Base-by-base conservation (phyloP, 2,797 vertebrate species). In the Chiloscyllium punctatum region DNA sequence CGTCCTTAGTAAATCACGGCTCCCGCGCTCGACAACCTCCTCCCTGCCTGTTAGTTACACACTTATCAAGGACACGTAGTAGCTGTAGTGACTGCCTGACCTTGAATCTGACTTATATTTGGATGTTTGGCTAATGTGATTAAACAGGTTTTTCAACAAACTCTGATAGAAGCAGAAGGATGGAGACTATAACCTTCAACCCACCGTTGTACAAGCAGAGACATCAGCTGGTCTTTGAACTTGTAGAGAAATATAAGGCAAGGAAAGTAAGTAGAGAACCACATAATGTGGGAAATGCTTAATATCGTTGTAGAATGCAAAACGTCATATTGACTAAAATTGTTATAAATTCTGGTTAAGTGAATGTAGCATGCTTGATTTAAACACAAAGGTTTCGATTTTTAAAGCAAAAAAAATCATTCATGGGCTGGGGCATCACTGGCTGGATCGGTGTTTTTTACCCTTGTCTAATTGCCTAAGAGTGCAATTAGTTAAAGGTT, bases 161-260 rank as follows among this genome's bases (percentile, higher is more conserved):
- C 51, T 42, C 4, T 71, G 91, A 69, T 33, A 62, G 15, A 48
- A n/a, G 25, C 62, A 71, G 68, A 79, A 48, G 37, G 30, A 96
- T 95, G 48, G 96, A 95, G 25, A 51, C 96, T 0, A 91, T 97
- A 96, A 96, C 96, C 18, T 99, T 99, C 96, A 98, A 86, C 0
- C 99, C 99, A n/a, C 97, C 98, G 3, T 96, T 99, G n/a, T 98
- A 98, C 96, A 96, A 96, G 69, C 99, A 99, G 96, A 97, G 99
- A 95, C 97, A 98, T 95, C 96, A 98, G 62, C 99, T 99, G 71
- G 97, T 99, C 87, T 96, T 98, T 95, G 98, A 99, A 91, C 98
- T 98, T 96, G 98, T 99, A 95, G 96, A 96, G 96, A 97, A 96
- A n/a, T 97, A 98, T 96, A 97, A 97, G 96, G 98, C 98, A 1